A percentile compares a stretch with the other conserved stretches of the same genome.
These are phyloP conservation scores for Fragum sueziense DNA, from an alignment of 2,888 invertebrate genomes.

Conservation along the genomic window DNA sequence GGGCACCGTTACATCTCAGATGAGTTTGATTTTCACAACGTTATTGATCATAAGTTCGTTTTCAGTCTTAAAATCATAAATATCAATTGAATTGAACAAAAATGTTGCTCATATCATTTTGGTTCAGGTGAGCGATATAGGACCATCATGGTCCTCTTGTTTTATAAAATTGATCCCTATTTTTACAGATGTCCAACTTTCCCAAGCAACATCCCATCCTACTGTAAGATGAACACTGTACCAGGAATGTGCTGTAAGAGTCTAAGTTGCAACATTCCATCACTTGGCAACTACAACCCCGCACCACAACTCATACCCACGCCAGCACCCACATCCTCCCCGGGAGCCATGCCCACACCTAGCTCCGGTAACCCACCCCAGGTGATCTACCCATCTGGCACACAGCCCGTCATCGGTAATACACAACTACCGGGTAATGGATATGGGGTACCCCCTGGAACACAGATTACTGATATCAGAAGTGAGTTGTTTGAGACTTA, in stretches of 20 bases:
- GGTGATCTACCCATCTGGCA: slow-evolving; percentile 53
- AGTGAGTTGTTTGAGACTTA: slow-evolving; percentile 52
- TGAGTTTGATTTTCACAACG: too few species aligned
- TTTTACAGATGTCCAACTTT: slow-evolving; percentile 68
- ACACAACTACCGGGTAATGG: slow-evolving; percentile 56
- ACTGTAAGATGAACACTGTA: slow-evolving; percentile 65
- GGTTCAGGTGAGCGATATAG: too few species aligned
- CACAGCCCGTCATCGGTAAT: slow-evolving; percentile 50
- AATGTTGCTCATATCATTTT: too few species aligned
- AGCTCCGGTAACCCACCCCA: slow-evolving; percentile 48
- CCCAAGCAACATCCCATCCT: slow-evolving; percentile 67
- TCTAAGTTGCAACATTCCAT: slow-evolving; percentile 68
- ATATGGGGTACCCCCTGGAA: slow-evolving; percentile 58
- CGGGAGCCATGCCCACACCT: slow-evolving; percentile 59
- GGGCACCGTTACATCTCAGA: too few species aligned
- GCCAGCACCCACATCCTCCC: slow-evolving; percentile 64
- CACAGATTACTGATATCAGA: slow-evolving; percentile 49
- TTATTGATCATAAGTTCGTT: too few species aligned
- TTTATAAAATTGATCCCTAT: too few species aligned
- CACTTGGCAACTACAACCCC: slow-evolving; percentile 69
- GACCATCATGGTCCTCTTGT: too few species aligned
- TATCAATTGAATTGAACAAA: too few species aligned
- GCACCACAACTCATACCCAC: slow-evolving; percentile 66
- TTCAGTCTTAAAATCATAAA: too few species aligned
- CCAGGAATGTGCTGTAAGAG: slow-evolving; percentile 73